Conservation (phyloP, 2,888 invertebrate genomes). For the Tenthredo notha region DNA sequence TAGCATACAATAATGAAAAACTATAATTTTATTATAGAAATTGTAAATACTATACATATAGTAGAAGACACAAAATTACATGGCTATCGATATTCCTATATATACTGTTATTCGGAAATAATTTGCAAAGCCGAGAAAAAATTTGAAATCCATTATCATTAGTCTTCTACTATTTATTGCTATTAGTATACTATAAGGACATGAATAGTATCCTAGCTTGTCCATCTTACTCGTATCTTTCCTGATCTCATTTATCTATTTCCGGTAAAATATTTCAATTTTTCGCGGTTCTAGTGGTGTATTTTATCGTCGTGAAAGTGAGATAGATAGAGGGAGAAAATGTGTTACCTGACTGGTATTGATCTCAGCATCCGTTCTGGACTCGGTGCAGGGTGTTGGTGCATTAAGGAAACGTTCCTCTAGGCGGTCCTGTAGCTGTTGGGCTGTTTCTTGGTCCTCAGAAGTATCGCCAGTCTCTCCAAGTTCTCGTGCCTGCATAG, state of each 20-base stretch:
- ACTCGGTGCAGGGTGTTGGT: conserved; percentile 81
- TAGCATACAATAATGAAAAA: background rate
- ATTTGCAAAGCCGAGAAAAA: background rate
- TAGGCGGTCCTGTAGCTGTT: conserved; percentile 83
- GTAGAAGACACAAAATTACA: background rate
- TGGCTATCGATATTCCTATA: background rate
- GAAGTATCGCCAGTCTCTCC: conserved; percentile 76
- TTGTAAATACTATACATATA: background rate
- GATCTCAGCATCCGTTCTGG: conserved; percentile 83
- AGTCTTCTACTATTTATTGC: background rate
- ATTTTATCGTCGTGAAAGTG: background rate
- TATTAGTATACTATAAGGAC: background rate
- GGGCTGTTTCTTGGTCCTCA: conserved; percentile 76
- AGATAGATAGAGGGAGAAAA: conserved; percentile 11
- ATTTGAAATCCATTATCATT: background rate
- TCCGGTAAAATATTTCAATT: background rate
- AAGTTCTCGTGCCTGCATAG: conserved; percentile 75
- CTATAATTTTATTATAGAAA: background rate
- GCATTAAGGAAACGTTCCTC: conserved; percentile 84
- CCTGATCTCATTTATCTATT: background rate
- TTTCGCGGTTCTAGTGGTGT: background rate
- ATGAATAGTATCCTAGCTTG: background rate
- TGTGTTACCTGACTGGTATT: conserved; percentile 79
- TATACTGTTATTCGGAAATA: background rate
- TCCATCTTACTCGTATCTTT: background rate